Conservation (phyloP, 2,888 invertebrate genomes). For the Prosopocoilus inquinatus region DNA sequence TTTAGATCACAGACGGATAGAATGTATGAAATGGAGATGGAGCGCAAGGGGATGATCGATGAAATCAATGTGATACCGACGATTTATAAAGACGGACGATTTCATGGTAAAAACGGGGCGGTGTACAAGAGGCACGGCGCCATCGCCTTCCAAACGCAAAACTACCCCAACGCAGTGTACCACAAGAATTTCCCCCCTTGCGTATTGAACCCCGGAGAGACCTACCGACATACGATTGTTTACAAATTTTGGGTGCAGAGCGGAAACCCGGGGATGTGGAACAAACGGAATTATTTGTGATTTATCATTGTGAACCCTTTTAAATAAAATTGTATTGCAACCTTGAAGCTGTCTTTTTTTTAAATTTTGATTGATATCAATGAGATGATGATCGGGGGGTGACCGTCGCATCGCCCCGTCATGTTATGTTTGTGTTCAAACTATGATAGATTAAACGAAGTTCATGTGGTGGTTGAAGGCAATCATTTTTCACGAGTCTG, state of each 20-base stretch:
- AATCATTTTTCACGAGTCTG: too few species aligned
- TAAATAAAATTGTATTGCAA: too few species aligned
- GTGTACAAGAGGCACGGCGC: constrained; percentile 73
- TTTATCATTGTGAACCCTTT: background rate
- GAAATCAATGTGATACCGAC: constrained; percentile 14
- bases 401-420: too few species aligned
- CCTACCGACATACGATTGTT: constrained; percentile 68
- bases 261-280: constrained; percentile 39
- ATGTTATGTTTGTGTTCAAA: too few species aligned
- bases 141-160: constrained; percentile 86
- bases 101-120: constrained; percentile 67
- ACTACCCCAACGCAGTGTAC: constrained; percentile 85
- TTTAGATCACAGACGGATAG: background rate
- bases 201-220: constrained; percentile 67
- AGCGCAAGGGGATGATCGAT: constrained; percentile 9
- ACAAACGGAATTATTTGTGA: constrained; percentile 30
- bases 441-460: too few species aligned
- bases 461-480: too few species aligned
- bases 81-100: constrained; percentile 25
- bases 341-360: too few species aligned
- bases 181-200: constrained; percentile 72
- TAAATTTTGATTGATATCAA: background rate
- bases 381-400: background rate
- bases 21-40: constrained; percentile 1
- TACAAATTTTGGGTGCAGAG: constrained; percentile 67